Percentiles rank a stretch among this genome's conserved stretches.
Conservation (phyloP, 2,113 vertebrate species). For the Mystacornis crossleyi region DNA sequence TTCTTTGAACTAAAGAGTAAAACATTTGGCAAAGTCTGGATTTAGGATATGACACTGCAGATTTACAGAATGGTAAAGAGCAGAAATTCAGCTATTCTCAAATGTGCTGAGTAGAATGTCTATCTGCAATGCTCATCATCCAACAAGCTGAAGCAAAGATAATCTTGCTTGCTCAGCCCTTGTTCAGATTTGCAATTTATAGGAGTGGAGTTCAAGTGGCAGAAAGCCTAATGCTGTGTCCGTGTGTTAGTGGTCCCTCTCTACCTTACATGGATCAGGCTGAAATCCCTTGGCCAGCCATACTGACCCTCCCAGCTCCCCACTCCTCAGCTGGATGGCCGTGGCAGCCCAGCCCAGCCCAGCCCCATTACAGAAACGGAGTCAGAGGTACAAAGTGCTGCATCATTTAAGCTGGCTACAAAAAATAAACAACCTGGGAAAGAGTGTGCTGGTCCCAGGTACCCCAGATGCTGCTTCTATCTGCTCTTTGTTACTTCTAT, state of each 20-base stretch:
- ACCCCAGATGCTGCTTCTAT: not conserved
- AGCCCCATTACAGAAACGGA: not conserved
- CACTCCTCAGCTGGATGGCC: rapidly evolving
- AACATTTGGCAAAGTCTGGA: not conserved
- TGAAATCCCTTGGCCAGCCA: not conserved
- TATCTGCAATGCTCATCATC: not conserved
- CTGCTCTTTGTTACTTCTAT: not conserved
- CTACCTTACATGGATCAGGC: not conserved
- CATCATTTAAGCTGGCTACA: not conserved
- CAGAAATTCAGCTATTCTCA: conserved; percentile 2
- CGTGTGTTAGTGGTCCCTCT: not conserved
- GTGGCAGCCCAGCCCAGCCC: not conserved
- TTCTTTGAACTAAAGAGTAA: conserved; percentile 12
- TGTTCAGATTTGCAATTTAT: not conserved
- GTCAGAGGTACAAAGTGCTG: not conserved
- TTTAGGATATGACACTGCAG: conserved; percentile 13
- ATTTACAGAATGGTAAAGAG: not conserved
- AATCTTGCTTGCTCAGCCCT: not conserved
- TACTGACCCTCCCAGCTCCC: not conserved
- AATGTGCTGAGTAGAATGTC: not conserved
- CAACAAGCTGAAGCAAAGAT: not conserved
- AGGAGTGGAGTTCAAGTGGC: not conserved
- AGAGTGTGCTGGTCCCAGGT: not conserved
- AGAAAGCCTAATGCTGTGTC: not conserved
- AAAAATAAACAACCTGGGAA: not conserved